A percentile compares a stretch with the other conserved stretches of the same genome.
These are phyloP conservation scores for Cryptophagus acutangulus DNA, from an alignment of 2,888 invertebrate genomes.

Conservation along the genomic window DNA sequence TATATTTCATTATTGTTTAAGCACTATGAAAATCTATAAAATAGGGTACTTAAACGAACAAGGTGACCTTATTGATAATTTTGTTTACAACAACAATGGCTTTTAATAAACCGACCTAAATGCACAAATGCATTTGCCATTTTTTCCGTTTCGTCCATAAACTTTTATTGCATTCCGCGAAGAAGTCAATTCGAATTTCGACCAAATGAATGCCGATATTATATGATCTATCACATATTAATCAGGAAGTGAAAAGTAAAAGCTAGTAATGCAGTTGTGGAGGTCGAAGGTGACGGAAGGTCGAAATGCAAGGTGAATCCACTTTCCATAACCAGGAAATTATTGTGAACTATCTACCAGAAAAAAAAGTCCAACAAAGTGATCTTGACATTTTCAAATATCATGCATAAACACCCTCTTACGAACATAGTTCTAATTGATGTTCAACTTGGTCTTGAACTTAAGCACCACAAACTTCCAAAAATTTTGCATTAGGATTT, in stretches of 20 bases:
- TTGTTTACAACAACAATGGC: constrained; percentile 2
- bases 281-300: constrained; percentile 34
- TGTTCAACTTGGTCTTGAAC: no score
- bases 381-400: constrained; percentile 28
- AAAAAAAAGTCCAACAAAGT: constrained; percentile 16
- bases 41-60: constrained; percentile 10
- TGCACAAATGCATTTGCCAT: no score
- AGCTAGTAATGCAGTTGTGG: constrained; percentile 25
- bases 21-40: constrained; percentile 5
- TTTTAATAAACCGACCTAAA: no score
- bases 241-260: constrained; percentile 31
- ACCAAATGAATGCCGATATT: no score
- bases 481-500: no score
- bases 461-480: no score
- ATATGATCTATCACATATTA: constrained; percentile 3
- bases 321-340: constrained; percentile 31
- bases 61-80: constrained; percentile 9
- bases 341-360: constrained; percentile 12
- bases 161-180: no score
- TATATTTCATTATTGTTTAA: constrained; percentile 9
- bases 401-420: constrained; percentile 20
- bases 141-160: no score
- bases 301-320: constrained; percentile 30
- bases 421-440: constrained; percentile 11
- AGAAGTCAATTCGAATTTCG: no score